Evolutionary conservation across 2,113 vertebrate species (phyloP).

Genomic region (Apaloderma vittatum): DNA sequence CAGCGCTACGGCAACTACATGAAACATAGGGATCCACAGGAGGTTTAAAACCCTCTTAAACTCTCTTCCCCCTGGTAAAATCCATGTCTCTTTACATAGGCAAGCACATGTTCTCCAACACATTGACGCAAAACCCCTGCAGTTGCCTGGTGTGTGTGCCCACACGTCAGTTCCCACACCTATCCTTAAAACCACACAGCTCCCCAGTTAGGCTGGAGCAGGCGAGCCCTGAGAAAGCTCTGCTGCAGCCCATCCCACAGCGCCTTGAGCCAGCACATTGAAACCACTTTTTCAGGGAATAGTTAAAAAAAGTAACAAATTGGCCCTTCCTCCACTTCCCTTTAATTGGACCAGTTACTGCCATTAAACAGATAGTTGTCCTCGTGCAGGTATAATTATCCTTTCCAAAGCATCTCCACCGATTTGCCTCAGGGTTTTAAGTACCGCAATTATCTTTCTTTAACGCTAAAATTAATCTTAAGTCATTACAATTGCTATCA

Average conservation of each 20-base stretch:
- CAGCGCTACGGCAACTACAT: neutral
- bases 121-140: neutral
- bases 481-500: slow-evolving; percentile 23
- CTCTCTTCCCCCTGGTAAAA: neutral
- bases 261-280: neutral
- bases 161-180: neutral
- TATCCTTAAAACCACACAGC: neutral
- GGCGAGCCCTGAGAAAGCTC: neutral
- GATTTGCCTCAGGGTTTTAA: slow-evolving; percentile 62
- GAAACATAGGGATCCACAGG: neutral
- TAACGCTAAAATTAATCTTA: slow-evolving; percentile 63
- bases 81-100: neutral
- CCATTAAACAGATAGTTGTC: slow-evolving; percentile 60
- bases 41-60: slow-evolving; percentile 13
- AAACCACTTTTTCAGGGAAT: slow-evolving; percentile 30
- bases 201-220: neutral
- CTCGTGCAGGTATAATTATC: slow-evolving; percentile 64
- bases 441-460: slow-evolving; percentile 41
- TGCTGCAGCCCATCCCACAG: neutral
- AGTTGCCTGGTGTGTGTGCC: neutral
- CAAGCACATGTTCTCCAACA: fast-evolving
- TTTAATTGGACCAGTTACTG: slow-evolving; percentile 63
- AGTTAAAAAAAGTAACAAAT: slow-evolving; percentile 36
- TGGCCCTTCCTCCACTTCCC: neutral
- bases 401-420: slow-evolving; percentile 61